Evolutionary conservation across 2,113 vertebrate genomes (phyloP).

Genomic region (Poeciliopsis occidentalis): DNA sequence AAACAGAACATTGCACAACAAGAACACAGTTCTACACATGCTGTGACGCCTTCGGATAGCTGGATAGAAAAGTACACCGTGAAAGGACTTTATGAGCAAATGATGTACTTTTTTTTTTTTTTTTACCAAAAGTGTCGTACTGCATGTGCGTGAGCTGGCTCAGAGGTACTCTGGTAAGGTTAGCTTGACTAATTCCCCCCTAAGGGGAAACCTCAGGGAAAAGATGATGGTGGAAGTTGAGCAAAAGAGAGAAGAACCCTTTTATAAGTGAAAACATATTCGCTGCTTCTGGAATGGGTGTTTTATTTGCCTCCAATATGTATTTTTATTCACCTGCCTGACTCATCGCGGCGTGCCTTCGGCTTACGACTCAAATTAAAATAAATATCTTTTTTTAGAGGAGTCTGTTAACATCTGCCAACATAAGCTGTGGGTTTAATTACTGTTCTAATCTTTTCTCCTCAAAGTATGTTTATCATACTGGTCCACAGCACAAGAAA

Average conservation of each 20-base stretch:
- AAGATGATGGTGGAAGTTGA: conserved; percentile 2
- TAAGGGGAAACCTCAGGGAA: conserved; percentile 1
- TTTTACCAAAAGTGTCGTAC: conserved; percentile 1
- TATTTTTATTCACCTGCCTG: conserved; percentile 41
- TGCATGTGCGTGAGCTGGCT: background rate
- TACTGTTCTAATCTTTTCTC: background rate
- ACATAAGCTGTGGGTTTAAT: background rate
- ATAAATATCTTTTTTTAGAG: conserved; percentile 7
- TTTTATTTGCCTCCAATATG: conserved; percentile 38
- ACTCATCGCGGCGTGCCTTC: conserved; percentile 6
- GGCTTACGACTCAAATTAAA: conserved; percentile 6
- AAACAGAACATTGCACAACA: conserved; percentile 66
- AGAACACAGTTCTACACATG: conserved; percentile 51
- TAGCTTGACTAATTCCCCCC: background rate
- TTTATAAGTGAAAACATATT: conserved; percentile 32
- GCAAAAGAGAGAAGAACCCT: background rate
- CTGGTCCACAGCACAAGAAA: background rate
- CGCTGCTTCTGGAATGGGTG: conserved; percentile 35
- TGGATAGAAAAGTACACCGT: conserved; percentile 15
- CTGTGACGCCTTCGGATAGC: conserved; percentile 49
- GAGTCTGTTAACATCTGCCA: conserved; percentile 16
- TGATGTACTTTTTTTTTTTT: background rate
- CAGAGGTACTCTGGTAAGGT: background rate
- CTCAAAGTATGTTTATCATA: background rate
- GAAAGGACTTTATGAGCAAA: conserved; percentile 1